phyloP scores from a whole-genome alignment of 2,888 invertebrate species.

The Panzeria rudis region DNA sequence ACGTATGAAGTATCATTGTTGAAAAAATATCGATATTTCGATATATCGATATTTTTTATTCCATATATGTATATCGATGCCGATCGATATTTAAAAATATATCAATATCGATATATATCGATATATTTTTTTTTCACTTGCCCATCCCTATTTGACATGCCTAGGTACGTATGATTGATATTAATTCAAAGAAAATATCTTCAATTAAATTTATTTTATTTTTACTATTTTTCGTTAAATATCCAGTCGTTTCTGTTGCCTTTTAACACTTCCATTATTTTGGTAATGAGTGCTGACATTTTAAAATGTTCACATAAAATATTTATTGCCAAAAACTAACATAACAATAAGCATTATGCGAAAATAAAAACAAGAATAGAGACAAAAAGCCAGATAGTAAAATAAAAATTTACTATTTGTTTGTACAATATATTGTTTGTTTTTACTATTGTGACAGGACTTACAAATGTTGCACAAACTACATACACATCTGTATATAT shows the following conservation, averaged over 20 bases:
- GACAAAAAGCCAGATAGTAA: conserved; percentile 12
- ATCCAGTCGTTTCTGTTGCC: background rate
- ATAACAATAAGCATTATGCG: conserved; percentile 2
- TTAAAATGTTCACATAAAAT: conserved; percentile 47
- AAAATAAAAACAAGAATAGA: background rate
- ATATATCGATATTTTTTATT: too few species aligned
- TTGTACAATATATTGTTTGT: conserved; percentile 18
- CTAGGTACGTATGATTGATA: too few species aligned
- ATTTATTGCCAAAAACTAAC: conserved; percentile 34
- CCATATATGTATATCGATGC: too few species aligned
- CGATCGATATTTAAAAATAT: too few species aligned
- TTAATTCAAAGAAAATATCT: too few species aligned
- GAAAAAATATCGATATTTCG: too few species aligned
- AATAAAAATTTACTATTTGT: background rate
- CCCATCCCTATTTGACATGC: too few species aligned
- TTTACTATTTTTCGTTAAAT: background rate
- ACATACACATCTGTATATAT: background rate
- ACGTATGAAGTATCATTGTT: too few species aligned
- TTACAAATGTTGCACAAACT: conserved; percentile 12
- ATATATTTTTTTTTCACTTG: too few species aligned
- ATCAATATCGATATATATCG: too few species aligned
- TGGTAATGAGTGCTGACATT: conserved; percentile 46
- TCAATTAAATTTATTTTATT: background rate
- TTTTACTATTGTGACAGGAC: conserved; percentile 30
- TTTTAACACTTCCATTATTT: conserved; percentile 44